Base-by-base conservation (phyloP, 2,797 vertebrate genomes). In the Phataginus tricuspis region DNA sequence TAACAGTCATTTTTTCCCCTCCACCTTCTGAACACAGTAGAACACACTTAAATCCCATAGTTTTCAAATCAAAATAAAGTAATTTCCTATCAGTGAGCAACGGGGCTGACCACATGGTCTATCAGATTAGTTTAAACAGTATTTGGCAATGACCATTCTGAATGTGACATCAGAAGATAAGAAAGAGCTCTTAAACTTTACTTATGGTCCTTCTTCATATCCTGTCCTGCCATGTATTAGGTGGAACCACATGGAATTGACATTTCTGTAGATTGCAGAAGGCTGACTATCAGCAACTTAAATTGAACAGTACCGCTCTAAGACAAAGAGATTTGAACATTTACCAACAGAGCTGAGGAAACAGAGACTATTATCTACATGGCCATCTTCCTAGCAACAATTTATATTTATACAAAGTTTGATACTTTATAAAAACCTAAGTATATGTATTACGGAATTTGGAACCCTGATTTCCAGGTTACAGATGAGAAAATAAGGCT, bases 21-120 rank as follows among this genome's bases (percentile, higher is more conserved):
- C 37, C 21, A 29, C 75, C 74, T 79, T 92, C 45, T 64, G 45
- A 94, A 87, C 14, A 68, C 37, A 55, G 18, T 63, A 89, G 25
- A 85, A 72, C 39, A 83, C 31, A 94, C 45, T 94, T 85, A 85
- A 78, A 94, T 34, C n/a, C 83, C 2, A 72, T 1, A 63, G 34
- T 86, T 90, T 90, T 68, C 51, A 91, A 87, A 82, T 86, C 49
- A 92, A 95, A 9, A 68, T n/a, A 80, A 82, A 69, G 10, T 53
- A 90, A 95, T 37, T 90, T 96, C 29, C 31, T n/a, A 8, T 86
- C 42, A 39, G 16, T 79, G 77, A 86, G 11, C 53, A 91, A 39
- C 0, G 69, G 45, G 25, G 23, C 23, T 79, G 29, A 94, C 19
- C 72, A 90, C 2, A 0, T 29, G 19, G 25, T 8, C 86, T 68